Evolutionary conservation across 2,797 vertebrate species (phyloP).

Genomic region (Alca torda): DNA sequence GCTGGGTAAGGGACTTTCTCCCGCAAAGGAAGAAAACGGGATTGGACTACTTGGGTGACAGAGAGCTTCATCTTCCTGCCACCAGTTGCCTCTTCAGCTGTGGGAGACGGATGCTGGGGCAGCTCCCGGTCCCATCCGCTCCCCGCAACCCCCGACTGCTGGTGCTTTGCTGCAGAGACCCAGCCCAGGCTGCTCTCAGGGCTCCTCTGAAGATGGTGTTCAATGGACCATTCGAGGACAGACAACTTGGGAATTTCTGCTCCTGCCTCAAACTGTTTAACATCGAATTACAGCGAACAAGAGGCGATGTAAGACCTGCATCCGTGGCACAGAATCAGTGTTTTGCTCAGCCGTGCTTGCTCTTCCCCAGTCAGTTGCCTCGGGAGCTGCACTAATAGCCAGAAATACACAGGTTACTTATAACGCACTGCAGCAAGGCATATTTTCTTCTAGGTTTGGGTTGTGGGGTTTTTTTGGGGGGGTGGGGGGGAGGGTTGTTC

Average conservation of each 20-base stretch:
- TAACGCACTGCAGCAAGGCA: neutral
- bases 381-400: neutral
- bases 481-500: too few relatives aligned
- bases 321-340: neutral
- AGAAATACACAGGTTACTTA: neutral
- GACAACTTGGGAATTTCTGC: neutral
- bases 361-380: neutral
- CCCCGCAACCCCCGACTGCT: rapidly evolving
- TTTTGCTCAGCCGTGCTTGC: neutral
- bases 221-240: neutral
- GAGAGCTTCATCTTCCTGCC: neutral
- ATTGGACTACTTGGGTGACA: neutral
- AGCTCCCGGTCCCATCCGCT: neutral
- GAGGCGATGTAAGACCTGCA: neutral
- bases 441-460: neutral
- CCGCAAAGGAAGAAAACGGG: neutral
- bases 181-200: neutral
- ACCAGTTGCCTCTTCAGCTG: neutral
- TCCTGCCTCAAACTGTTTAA: neutral
- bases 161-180: neutral
- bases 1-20: neutral
- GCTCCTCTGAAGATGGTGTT: neutral
- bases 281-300: neutral
- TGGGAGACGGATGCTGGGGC: neutral
- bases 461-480: too few relatives aligned